phyloP scores from a whole-genome alignment of 2,797 vertebrate genomes.

The Myotis pilosus region DNA sequence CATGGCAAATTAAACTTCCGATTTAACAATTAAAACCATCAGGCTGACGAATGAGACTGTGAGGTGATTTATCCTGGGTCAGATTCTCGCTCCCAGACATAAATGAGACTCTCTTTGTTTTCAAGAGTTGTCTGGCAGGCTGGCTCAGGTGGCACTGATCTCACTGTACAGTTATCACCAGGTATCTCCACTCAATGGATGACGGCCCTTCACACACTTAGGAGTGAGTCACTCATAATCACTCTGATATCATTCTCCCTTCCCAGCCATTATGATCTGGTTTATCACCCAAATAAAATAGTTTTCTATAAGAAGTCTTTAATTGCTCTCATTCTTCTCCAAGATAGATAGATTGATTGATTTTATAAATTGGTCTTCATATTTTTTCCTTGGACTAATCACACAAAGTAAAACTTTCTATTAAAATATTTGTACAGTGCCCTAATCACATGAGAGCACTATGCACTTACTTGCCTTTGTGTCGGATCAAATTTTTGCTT shows the following conservation, averaged over 20 bases:
- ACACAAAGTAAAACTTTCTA: background rate
- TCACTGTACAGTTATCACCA: background rate
- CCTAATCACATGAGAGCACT: background rate
- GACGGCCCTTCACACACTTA: background rate
- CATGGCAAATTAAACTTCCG: slow-evolving; percentile 80
- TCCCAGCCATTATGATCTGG: background rate
- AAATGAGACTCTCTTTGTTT: slow-evolving; percentile 55
- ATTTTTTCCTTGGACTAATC: background rate
- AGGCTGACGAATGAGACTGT: slow-evolving; percentile 71
- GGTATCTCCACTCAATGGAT: background rate
- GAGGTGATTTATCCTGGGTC: slow-evolving; percentile 71
- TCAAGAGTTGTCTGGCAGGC: slow-evolving; percentile 28
- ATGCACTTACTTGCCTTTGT: background rate
- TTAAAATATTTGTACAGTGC: background rate
- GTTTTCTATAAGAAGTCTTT: background rate
- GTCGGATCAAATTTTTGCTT: background rate
- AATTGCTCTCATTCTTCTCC: background rate
- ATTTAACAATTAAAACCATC: slow-evolving; percentile 81
- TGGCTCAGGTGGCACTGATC: background rate
- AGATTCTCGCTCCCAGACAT: slow-evolving; percentile 64
- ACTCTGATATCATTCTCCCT: background rate
- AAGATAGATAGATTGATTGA: background rate
- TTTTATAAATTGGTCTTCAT: background rate
- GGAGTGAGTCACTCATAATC: background rate
- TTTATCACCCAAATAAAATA: background rate